These are phyloP conservation scores for Cecropterus lyciades DNA, from an alignment of 1,140 invertebrate genomes.

Conservation along the genomic window DNA sequence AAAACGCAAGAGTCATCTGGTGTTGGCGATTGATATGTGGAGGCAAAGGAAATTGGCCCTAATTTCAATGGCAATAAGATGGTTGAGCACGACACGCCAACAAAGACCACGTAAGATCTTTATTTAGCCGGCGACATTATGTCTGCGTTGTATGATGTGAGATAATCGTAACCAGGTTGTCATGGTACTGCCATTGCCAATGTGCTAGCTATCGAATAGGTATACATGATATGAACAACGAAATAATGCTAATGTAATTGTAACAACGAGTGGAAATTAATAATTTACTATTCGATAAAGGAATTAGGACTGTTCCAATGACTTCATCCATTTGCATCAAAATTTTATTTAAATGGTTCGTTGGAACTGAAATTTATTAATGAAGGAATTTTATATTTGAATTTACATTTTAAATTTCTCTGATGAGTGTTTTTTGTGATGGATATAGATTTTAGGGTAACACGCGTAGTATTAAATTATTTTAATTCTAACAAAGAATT, in stretches of 20 bases:
- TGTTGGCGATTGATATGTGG: neutral
- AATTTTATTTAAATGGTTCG: too few species aligned
- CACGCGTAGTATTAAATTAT: too few species aligned
- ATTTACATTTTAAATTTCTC: too few species aligned
- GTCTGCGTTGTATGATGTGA: slow-evolving; percentile 36
- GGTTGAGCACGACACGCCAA: neutral
- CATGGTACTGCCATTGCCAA: neutral
- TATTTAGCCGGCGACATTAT: slow-evolving; percentile 44
- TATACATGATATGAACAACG: neutral
- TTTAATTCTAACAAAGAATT: too few species aligned
- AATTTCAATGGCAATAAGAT: slow-evolving; percentile 5
- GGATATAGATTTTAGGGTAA: too few species aligned
- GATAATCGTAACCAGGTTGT: slow-evolving; percentile 28
- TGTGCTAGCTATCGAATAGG: neutral
- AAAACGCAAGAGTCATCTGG: neutral
- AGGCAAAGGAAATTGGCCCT: slow-evolving; percentile 16
- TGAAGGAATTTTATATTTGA: too few species aligned
- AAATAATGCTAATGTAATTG: neutral
- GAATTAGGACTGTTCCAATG: too few species aligned
- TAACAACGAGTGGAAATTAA: neutral
- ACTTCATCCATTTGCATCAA: too few species aligned
- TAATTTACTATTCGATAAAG: neutral
- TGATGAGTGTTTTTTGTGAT: too few species aligned
- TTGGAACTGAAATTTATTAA: too few species aligned
- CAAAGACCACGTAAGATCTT: slow-evolving; percentile 40